Evolutionary conservation across 37 sponge, comb jelly and placozoan species (phyloP), one percentile per base, ranked within the genome.

Genomic region (Crambe crambe): DNA sequence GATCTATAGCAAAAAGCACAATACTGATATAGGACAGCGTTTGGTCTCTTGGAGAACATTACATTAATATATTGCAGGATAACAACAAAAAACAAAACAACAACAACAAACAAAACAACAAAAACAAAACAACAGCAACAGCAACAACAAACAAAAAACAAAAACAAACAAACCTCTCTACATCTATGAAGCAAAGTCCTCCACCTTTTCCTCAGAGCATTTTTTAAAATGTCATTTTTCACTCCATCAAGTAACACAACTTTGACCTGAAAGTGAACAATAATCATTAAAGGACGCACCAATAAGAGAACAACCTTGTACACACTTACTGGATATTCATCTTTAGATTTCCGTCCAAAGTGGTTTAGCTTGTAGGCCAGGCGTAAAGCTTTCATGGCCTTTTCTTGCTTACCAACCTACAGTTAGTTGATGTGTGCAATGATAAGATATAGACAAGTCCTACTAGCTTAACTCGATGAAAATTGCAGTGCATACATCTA

Each of bases 341-440:
- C 27, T 43, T 6, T 60, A 8, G 56, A 23, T 3, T 35, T 10
- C 29, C 39, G 23, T 21, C 61, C 23, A 8, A 68, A 36, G 42
- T 79, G 80, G 67, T 86, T 86, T 26, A 86, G 27, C 27, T 42
- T 38, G 66, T 74, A 72, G 29, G 40, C 80, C 4, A 64, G 37
- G 35, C 42, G 73, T 58, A 86, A 59, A 12, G 21, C 68, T 64
- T 73, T 73, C 42, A 86, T 23, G 17, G 86, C 86, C 40, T 79
- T 35, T 23, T 65, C n/a, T 6, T 79, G 38, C 54, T 63, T 79
- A n/a, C 86, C 86, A 47, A 74, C 54, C 85, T 85, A 54, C 36
- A 72, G 12, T n/a, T n/a, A n/a, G 64, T 26, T 26, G 26, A 63
- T 54, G 26, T n/a, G 15, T 63, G 64, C 8, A 63, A 63, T 63